Conservation (phyloP, 1,140 invertebrate genomes). For the Drosophila ficusphila region DNA sequence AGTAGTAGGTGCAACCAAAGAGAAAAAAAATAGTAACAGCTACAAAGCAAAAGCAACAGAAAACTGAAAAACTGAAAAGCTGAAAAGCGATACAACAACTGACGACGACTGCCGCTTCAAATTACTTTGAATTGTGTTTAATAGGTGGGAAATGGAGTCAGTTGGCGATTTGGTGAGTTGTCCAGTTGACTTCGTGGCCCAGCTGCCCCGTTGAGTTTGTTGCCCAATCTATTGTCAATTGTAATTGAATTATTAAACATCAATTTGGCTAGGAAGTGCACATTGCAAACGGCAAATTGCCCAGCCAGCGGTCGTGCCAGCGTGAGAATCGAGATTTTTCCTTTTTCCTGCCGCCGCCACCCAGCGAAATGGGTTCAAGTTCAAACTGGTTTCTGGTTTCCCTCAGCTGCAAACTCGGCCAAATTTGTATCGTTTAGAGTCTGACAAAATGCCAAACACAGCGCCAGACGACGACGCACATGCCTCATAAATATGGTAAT, state of each 20-base stretch:
- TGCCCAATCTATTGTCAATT: slow-evolving; percentile 55
- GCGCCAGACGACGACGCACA: slow-evolving; percentile 35
- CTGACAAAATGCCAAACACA: slow-evolving; percentile 73
- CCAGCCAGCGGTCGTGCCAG: slow-evolving; percentile 40
- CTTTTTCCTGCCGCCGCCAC: slow-evolving; percentile 70
- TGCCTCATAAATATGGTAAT: slow-evolving; percentile 77
- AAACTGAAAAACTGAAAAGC: slow-evolving; percentile 6
- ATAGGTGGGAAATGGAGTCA: slow-evolving; percentile 78
- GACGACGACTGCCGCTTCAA: slow-evolving; percentile 49
- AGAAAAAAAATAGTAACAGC: slow-evolving; percentile 2
- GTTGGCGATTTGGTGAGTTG: slow-evolving; percentile 53
- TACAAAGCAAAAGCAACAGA: slow-evolving; percentile 15
- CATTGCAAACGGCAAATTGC: too few species aligned
- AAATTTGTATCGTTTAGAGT: slow-evolving; percentile 75
- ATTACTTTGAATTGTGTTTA: slow-evolving; percentile 80
- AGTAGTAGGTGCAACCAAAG: slow-evolving; percentile 62
- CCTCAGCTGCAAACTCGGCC: slow-evolving; percentile 23
- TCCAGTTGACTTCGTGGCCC: slow-evolving; percentile 44
- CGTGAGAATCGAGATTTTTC: slow-evolving; percentile 60
- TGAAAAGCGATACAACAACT: too few species aligned
- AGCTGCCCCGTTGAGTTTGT: slow-evolving; percentile 47
- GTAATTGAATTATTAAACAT: slow-evolving; percentile 75
- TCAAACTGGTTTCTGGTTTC: slow-evolving; percentile 65
- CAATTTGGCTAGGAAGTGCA: slow-evolving; percentile 77
- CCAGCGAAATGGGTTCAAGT: slow-evolving; percentile 67